These are phyloP conservation scores for Lordiphosa andalusiaca DNA, from an alignment of 2,888 invertebrate genomes.

Conservation along the genomic window DNA sequence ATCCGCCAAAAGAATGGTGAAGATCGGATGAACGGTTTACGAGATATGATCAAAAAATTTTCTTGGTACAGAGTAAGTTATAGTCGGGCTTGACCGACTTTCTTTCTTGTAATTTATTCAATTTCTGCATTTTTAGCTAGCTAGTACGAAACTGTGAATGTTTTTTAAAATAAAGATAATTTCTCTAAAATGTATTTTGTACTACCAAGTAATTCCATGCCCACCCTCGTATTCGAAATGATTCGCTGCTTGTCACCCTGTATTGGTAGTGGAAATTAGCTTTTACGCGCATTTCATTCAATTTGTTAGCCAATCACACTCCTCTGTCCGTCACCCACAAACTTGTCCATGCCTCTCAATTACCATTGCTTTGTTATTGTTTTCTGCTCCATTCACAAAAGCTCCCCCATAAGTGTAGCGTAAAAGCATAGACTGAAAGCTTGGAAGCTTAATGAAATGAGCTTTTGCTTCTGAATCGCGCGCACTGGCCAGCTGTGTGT, in stretches of 20 bases:
- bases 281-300: constrained; percentile 54
- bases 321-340: not conserved
- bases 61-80: no score
- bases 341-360: constrained; percentile 27
- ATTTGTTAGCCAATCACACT: constrained; percentile 11
- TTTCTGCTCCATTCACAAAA: constrained; percentile 56
- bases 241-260: constrained; percentile 45
- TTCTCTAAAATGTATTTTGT: no score
- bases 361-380: constrained; percentile 37
- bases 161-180: no score
- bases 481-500: constrained; percentile 21
- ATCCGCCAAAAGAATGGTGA: no score
- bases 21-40: no score
- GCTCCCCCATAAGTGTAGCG: constrained; percentile 37
- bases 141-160: no score
- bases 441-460: constrained; percentile 42
- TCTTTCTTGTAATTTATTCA: no score
- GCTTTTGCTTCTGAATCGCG: constrained; percentile 34
- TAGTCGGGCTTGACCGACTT: no score
- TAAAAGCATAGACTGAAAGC: constrained; percentile 38
- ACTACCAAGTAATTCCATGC: no score
- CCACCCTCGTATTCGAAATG: not conserved
- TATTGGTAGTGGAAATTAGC: constrained; percentile 35
- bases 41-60: no score
- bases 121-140: no score